phyloP scores from a whole-genome alignment of 2,888 invertebrate genomes.

The Mylabris sibirica region DNA sequence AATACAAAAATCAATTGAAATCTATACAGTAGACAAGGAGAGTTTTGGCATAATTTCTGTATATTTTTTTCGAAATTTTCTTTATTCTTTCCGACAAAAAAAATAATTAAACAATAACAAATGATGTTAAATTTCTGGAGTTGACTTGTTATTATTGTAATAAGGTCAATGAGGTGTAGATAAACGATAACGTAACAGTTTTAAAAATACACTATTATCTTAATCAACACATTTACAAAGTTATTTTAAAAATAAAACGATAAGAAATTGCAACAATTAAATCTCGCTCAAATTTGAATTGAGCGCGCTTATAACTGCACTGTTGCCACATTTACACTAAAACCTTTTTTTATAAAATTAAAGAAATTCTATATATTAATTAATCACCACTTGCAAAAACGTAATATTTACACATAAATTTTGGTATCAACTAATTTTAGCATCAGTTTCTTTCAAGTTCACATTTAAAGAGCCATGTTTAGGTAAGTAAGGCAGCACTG shows the following conservation, averaged over 20 bases:
- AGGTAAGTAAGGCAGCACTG: too few species aligned
- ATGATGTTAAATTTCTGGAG: slow-evolving; percentile 2
- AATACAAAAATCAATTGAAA: background rate
- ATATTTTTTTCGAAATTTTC: background rate
- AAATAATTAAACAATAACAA: background rate
- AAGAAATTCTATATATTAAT: too few species aligned
- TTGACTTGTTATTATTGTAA: slow-evolving; percentile 5
- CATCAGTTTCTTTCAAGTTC: background rate
- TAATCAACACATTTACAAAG: background rate
- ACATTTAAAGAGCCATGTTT: background rate
- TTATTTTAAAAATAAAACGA: background rate
- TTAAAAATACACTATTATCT: background rate
- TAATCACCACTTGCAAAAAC: too few species aligned
- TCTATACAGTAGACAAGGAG: background rate
- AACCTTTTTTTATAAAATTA: background rate
- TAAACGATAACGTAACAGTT: background rate
- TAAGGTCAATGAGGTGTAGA: background rate
- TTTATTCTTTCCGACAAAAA: background rate
- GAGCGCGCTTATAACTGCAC: background rate
- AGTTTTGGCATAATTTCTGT: background rate
- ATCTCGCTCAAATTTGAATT: background rate
- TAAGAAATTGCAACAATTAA: background rate
- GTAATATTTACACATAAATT: too few species aligned
- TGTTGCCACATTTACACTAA: background rate
- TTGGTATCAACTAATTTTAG: background rate